Conservation (phyloP, 2,888 invertebrate species). For the Sympetrum striolatum region DNA sequence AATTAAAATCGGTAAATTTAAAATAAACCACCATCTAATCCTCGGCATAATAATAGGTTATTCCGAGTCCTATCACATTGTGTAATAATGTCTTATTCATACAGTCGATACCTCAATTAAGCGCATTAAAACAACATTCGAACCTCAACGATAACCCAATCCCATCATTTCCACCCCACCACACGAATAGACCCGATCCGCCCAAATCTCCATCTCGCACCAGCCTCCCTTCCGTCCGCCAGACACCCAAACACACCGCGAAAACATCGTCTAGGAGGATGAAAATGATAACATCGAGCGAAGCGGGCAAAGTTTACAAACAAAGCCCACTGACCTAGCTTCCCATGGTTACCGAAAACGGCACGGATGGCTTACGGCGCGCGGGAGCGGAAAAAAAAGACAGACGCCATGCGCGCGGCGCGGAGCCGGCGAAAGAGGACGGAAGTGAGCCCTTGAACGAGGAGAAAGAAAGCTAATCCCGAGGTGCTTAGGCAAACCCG, state of each 20-base stretch:
- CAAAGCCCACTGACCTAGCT: conserved; percentile 35
- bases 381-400: not conserved
- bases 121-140: too few species aligned
- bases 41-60: too few species aligned
- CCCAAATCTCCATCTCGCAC: too few species aligned
- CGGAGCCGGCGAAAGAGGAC: too few species aligned
- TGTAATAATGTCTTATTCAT: too few species aligned
- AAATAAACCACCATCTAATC: too few species aligned
- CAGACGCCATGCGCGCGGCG: not conserved
- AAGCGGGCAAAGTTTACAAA: conserved; percentile 31
- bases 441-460: not conserved
- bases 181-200: too few species aligned
- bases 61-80: too few species aligned
- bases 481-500: conserved; percentile 30
- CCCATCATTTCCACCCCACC: too few species aligned
- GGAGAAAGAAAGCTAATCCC: conserved; percentile 2
- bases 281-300: not conserved
- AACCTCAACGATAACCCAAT: too few species aligned
- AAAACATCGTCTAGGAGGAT: not conserved
- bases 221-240: not conserved
- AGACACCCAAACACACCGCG: not conserved
- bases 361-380: not conserved
- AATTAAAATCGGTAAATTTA: too few species aligned
- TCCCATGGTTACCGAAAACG: not conserved
- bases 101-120: too few species aligned